Percentiles rank a stretch among this genome's conserved stretches.
Conservation (phyloP, 2,888 invertebrate species). For the Polydrusus tereticollis region DNA sequence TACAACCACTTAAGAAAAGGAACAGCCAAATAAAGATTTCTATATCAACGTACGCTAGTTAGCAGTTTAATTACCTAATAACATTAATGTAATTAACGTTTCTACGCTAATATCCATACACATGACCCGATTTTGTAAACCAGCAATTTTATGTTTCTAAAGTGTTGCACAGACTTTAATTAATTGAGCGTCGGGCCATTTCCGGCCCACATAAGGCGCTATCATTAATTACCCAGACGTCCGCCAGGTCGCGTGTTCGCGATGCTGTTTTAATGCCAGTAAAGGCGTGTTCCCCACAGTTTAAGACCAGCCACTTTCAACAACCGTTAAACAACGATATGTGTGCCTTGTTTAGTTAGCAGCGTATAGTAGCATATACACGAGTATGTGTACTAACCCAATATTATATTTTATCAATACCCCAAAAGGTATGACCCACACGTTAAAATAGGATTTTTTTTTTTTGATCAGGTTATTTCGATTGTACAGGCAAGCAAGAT, state of each 20-base stretch:
- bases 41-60: too few species aligned
- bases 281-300: not conserved
- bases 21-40: too few species aligned
- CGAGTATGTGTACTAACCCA: too few species aligned
- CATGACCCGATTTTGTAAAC: not conserved
- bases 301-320: not conserved
- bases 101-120: not conserved
- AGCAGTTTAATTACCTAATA: too few species aligned
- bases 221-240: conserved; percentile 11
- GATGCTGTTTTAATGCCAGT: conserved; percentile 4
- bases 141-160: not conserved
- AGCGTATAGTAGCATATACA: not conserved
- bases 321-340: not conserved
- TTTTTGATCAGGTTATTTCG: too few species aligned
- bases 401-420: too few species aligned
- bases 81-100: too few species aligned
- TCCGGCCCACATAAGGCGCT: conserved; percentile 11
- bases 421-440: too few species aligned
- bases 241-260: conserved; percentile 16
- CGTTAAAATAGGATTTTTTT: too few species aligned
- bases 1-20: too few species aligned
- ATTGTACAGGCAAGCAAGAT: not conserved
- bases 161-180: conserved; percentile 12
- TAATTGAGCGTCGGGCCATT: conserved; percentile 17
- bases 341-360: not conserved